Conservation (phyloP, 2,888 invertebrate genomes). For the Augochlorella aurata region DNA sequence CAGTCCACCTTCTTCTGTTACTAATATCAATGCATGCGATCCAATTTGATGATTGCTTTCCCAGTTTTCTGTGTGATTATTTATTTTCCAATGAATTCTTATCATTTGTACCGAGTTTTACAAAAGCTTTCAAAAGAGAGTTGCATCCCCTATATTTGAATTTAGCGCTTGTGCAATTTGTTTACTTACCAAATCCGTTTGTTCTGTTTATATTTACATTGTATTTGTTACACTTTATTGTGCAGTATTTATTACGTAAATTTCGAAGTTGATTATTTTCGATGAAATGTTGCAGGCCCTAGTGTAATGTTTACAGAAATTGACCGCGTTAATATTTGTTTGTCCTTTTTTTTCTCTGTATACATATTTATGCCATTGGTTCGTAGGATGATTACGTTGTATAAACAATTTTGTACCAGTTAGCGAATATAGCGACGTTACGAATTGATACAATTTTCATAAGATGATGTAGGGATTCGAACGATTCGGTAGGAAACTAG, state of each 20-base stretch:
- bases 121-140: conserved; percentile 52
- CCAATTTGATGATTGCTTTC: conserved; percentile 42
- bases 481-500: conserved; percentile 47
- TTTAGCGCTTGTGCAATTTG: conserved; percentile 40
- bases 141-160: conserved; percentile 50
- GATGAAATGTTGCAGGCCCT: not conserved
- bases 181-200: conserved; percentile 14
- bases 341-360: conserved; percentile 10
- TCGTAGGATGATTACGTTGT: not conserved
- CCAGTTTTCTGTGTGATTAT: conserved; percentile 43
- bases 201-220: not conserved
- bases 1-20: conserved; percentile 65
- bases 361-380: conserved; percentile 28
- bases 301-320: conserved; percentile 13
- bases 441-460: conserved; percentile 2
- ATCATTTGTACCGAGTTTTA: conserved; percentile 36
- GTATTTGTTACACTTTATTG: conserved; percentile 3
- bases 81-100: conserved; percentile 25
- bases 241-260: conserved; percentile 21
- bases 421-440: conserved; percentile 13
- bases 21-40: conserved; percentile 63
- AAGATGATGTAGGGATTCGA: conserved; percentile 19
- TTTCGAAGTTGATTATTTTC: conserved; percentile 1
- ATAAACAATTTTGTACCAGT: conserved; percentile 10
- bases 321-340: not conserved